Evolutionary conservation across 2,113 vertebrate genomes (phyloP).

Genomic region (Oxygymnocypris stewartii): DNA sequence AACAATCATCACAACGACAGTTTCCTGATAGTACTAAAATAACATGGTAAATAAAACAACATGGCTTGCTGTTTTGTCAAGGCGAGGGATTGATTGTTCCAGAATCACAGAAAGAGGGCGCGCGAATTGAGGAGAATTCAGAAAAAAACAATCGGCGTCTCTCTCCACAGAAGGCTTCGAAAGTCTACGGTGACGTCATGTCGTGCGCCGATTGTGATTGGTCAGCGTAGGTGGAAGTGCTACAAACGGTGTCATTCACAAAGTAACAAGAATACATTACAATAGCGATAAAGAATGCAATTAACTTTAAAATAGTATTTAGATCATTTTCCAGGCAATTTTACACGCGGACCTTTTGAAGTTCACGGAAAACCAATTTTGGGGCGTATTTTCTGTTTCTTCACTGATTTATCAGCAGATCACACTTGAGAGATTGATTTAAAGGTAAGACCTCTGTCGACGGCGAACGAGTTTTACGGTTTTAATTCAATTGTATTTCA

Average conservation of each 20-base stretch:
- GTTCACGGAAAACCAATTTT: neutral
- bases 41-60: neutral
- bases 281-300: conserved; percentile 10
- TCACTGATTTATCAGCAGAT: conserved; percentile 44
- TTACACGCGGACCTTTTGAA: neutral
- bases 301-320: neutral
- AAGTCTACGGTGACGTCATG: conserved; percentile 53
- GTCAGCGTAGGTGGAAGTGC: conserved; percentile 41
- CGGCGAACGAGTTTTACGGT: neutral
- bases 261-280: conserved; percentile 27
- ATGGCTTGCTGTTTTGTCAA: neutral
- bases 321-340: neutral
- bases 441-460: conserved; percentile 47
- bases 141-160: conserved; percentile 8
- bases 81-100: neutral
- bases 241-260: conserved; percentile 37
- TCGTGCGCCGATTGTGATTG: conserved; percentile 3
- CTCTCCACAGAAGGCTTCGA: conserved; percentile 34
- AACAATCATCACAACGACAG: neutral
- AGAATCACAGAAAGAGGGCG: conserved; percentile 38
- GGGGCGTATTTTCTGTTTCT: conserved; percentile 22
- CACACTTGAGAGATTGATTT: conserved; percentile 23
- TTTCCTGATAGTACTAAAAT: neutral
- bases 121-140: neutral
- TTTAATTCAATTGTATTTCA: neutral